These are phyloP conservation scores for Parascotia fuliginaria DNA, from an alignment of 2,888 invertebrate genomes.

Conservation along the genomic window DNA sequence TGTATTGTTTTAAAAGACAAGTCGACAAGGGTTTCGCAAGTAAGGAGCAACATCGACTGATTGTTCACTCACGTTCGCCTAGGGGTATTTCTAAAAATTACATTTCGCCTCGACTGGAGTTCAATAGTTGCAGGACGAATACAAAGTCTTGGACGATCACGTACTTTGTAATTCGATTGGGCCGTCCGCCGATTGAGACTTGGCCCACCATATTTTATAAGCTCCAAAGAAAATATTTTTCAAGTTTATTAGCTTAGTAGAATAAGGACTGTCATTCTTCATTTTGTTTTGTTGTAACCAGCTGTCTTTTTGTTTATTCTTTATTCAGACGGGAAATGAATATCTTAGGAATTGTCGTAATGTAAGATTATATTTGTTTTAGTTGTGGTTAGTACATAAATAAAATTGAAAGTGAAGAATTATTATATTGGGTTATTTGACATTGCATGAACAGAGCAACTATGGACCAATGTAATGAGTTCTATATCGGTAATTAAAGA, in stretches of 20 bases:
- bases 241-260: constrained; percentile 51
- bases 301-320: constrained; percentile 6
- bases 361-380: constrained; percentile 6
- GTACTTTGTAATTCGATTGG: constrained; percentile 80
- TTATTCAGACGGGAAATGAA: constrained; percentile 12
- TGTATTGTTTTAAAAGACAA: constrained; percentile 6
- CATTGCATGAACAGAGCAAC: too few relatives aligned
- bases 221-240: constrained; percentile 67
- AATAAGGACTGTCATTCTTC: constrained; percentile 40
- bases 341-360: constrained; percentile 3
- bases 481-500: too few relatives aligned
- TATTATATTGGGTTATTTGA: neutral
- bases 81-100: constrained; percentile 73
- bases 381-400: neutral
- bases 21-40: constrained; percentile 22
- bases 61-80: constrained; percentile 54
- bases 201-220: constrained; percentile 77
- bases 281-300: constrained; percentile 15
- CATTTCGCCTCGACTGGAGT: constrained; percentile 56
- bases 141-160: constrained; percentile 74
- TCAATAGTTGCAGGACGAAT: constrained; percentile 53
- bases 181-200: constrained; percentile 73
- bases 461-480: too few relatives aligned
- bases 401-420: neutral
- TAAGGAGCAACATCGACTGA: constrained; percentile 50